Evolutionary conservation across 2,113 vertebrate genomes (phyloP), one percentile per base, ranked within the genome.

Genomic region (Percina caprodes): DNA sequence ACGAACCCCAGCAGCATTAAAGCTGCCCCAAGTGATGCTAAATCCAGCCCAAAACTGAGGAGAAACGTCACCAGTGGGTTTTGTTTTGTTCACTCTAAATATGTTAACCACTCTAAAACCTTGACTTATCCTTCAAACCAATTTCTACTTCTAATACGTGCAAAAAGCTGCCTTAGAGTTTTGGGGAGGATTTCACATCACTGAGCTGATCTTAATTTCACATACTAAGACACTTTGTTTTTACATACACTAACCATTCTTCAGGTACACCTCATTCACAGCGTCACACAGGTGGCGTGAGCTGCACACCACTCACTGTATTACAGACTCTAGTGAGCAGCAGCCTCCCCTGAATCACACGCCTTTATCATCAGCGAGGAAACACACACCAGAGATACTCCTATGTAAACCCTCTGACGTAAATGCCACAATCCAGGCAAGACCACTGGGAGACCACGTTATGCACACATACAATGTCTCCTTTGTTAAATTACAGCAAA

Each of bases 191-290:
- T 74, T 75, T 81, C 2, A n/a, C 42, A 74, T 76, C 55, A 63
- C 69, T 79, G 69, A 54, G n/a, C 35, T 19, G 8, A 66, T 58
- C 16, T 75, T 19, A 58, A 54, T 59, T 49, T 70, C 35, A 86
- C 89, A 55, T 91, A 51, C 76, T 49, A 45, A 11, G 18, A 80
- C 69, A 39, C 56, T 86, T 84, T 23, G 42, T 72, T 59, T 80
- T 67, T 69, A 90, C 84, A 46, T 89, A 61, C 80, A 14, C 14
- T 16, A 48, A 52, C 66, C 69, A 2, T 48, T 79, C 81, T 63
- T 69, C 21, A 65, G 23, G 61, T 60, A 16, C 33, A 58, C 61
- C 63, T 70, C 15, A 3, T 63, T 71, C 79, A 65, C 52, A 80
- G 39, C 1, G 0, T 30, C 10, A 70, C 24, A 12, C 10, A 24